Conservation (phyloP, 2,888 invertebrate species). For the Scaptomyza tumidula region DNA sequence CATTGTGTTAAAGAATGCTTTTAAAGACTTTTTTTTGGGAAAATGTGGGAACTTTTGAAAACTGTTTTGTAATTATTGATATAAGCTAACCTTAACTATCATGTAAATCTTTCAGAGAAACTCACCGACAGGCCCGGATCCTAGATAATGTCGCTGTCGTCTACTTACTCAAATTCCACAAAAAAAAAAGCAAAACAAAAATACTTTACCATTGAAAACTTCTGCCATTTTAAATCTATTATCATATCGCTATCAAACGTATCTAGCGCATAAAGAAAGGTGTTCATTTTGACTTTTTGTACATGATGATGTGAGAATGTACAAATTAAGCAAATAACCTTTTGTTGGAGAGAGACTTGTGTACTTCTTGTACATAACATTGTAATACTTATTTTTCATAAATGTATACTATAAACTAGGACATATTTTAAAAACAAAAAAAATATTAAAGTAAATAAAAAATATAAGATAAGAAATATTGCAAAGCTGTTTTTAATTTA, state of each 20-base stretch:
- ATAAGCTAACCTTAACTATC: conserved; percentile 35
- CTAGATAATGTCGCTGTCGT: conserved; percentile 66
- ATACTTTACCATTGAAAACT: conserved; percentile 50
- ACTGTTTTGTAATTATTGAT: conserved; percentile 6
- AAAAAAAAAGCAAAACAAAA: conserved; percentile 18
- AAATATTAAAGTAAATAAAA: conserved; percentile 16
- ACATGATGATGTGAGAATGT: conserved; percentile 31
- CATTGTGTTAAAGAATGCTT: conserved; percentile 7
- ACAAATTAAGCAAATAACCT: conserved; percentile 47
- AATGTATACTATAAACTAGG: conserved; percentile 63
- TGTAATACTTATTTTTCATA: conserved; percentile 62
- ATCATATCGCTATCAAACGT: conserved; percentile 54
- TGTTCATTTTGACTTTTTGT: conserved; percentile 63
- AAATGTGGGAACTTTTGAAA: conserved; percentile 48
- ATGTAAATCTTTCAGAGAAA: conserved; percentile 66
- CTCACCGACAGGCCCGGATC: conserved; percentile 58
- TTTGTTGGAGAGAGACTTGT: conserved; percentile 58
- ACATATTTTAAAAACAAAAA: conserved; percentile 37
- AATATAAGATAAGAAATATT: conserved; percentile 2
- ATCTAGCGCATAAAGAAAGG: conserved; percentile 71
- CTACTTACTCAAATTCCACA: conserved; percentile 76
- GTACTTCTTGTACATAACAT: conserved; percentile 55
- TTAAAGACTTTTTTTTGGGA: conserved; percentile 3
- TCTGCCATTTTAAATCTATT: conserved; percentile 69
- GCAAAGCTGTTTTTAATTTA: not conserved